These are phyloP conservation scores for Aphidoletes aphidimyza DNA, from an alignment of 2,888 invertebrate species.

Conservation along the genomic window DNA sequence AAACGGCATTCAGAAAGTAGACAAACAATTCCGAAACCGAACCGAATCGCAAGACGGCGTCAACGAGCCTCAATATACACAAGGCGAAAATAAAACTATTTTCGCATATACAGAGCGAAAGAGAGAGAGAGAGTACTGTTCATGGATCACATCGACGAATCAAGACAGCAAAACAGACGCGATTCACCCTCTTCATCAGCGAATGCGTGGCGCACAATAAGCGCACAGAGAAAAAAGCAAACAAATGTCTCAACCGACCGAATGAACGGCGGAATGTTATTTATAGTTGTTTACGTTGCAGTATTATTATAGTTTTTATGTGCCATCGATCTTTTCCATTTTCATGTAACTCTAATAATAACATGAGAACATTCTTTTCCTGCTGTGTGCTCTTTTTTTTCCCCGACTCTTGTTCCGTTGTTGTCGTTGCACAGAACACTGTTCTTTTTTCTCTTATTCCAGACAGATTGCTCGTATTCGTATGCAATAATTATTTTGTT, in stretches of 20 bases:
- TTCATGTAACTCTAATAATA: constrained; percentile 54
- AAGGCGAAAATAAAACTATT: background rate
- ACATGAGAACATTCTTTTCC: constrained; percentile 54
- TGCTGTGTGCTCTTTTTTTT: constrained; percentile 46
- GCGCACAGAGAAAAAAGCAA: background rate
- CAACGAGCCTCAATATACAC: background rate
- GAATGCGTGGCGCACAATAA: background rate
- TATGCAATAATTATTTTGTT: constrained; percentile 52
- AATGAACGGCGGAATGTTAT: constrained; percentile 44
- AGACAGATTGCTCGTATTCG: constrained; percentile 50
- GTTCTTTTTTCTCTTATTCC: background rate
- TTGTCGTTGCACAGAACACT: background rate
- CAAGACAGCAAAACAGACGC: background rate
- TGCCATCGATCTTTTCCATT: constrained; percentile 54
- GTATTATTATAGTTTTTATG: constrained; percentile 53
- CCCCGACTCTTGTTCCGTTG: background rate
- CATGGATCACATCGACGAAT: background rate
- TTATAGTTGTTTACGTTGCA: constrained; percentile 54
- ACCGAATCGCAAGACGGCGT: constrained; percentile 22
- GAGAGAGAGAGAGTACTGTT: no score
- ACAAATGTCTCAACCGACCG: background rate
- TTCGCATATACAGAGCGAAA: background rate
- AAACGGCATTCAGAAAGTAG: background rate
- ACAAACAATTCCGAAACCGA: constrained; percentile 10
- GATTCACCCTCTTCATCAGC: constrained; percentile 14